These are phyloP conservation scores for Stylophora pistillata DNA, from an alignment of 64 coral and sea anemone genomes.

Conservation along the genomic window DNA sequence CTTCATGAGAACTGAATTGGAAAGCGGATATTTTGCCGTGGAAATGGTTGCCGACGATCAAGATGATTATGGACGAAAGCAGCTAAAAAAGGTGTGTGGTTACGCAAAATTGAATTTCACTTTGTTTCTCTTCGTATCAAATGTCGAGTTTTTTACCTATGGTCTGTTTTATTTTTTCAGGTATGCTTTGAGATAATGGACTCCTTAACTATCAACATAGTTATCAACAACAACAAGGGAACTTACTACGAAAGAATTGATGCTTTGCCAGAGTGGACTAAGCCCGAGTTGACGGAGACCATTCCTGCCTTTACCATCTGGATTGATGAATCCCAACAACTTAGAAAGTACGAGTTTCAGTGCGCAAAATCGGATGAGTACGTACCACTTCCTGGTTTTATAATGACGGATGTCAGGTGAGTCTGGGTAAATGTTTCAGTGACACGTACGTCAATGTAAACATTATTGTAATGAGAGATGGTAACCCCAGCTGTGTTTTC, in stretches of 20 bases:
- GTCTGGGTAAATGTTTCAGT: not conserved
- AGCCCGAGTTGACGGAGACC: slow-evolving; percentile 53
- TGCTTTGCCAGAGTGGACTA: slow-evolving; percentile 66
- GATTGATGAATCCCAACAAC: slow-evolving; percentile 40
- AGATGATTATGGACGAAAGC: slow-evolving; percentile 67
- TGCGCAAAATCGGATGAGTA: slow-evolving; percentile 75
- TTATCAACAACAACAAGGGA: slow-evolving; percentile 74
- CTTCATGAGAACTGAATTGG: slow-evolving; percentile 64
- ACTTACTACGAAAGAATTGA: slow-evolving; percentile 72
- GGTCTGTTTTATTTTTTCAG: slow-evolving; percentile 23
- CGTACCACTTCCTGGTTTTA: slow-evolving; percentile 54
- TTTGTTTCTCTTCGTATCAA: too few species aligned
- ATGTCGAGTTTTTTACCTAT: too few species aligned
- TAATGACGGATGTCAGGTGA: slow-evolving; percentile 69
- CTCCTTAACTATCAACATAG: slow-evolving; percentile 59
- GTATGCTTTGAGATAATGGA: slow-evolving; percentile 81
- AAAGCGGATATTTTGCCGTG: slow-evolving; percentile 79
- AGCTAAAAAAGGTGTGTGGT: slow-evolving; percentile 74
- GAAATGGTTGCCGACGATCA: slow-evolving; percentile 62
- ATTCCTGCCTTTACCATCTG: slow-evolving; percentile 74
- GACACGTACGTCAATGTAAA: not conserved
- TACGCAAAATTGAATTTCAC: not conserved
- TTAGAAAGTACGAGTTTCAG: slow-evolving; percentile 87
- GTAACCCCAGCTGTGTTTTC: too few species aligned
- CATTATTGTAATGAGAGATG: too few species aligned